Base-by-base conservation (phyloP, 2,888 invertebrate genomes). In the Brachypterus glaber region DNA sequence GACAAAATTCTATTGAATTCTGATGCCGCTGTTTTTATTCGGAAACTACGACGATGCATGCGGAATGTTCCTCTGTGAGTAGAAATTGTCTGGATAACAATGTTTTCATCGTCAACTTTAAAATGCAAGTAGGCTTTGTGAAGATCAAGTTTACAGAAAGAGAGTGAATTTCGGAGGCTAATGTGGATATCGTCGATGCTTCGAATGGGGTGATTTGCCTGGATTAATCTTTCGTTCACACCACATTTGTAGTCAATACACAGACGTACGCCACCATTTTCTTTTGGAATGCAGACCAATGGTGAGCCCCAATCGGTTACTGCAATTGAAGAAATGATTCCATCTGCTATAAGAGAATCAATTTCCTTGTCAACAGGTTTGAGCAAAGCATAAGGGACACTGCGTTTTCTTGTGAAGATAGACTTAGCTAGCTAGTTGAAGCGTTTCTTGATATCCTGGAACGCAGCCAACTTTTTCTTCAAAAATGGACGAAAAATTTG, bases 41-140 rank as follows among this genome's bases (percentile, higher is more conserved):
- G 52, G 39, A 49, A 48, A 4, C 33, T 30, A 2, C 53, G 36
- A 1, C 53, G 40, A 30, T 49, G 47, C 38, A 50, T 41, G 13
- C 18, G 13, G 34, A 46, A 54, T 1, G 43, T 49, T 3, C 53
- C 51, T 18, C 35, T 37, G 29, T 51, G 51, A 4, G 52, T 55
- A 9, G 48, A 40, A 9, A 52, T 51, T 13, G 49, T 45, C 37
- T 51, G 50, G 21, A 53, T 48, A 27, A 33, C 17, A 21, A 37
- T 37, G 2, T 30, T 34, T 27, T 47, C 14, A 14, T 51, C 41
- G 32, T 47, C 44, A 12, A 53, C 49, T 36, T 17, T 25, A 17
- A 48, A 11, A 41, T 52, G 49, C 17, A 53, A 35, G 43, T 54
- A 54, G 15, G 52, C 51, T 35, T 56, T 53, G 29, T 38, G 52